Conservation (phyloP, 2,797 vertebrate species). For the Pipistrellus nathusii region DNA sequence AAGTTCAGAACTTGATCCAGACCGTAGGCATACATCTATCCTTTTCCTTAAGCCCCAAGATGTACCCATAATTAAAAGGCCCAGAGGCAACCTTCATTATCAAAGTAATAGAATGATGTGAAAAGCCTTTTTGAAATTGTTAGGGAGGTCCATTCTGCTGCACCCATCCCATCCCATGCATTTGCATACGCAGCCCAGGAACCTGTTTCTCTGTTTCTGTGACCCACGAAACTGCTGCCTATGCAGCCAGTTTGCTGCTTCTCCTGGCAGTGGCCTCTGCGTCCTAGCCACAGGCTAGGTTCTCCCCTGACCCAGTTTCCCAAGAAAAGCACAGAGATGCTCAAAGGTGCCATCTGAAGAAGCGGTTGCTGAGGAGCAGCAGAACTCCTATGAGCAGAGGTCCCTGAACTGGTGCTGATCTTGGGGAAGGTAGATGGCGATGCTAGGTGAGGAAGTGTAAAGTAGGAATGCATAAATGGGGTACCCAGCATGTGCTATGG, state of each 20-base stretch:
- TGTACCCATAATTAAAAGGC: background rate
- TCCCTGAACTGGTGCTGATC: background rate
- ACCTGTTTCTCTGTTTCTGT: constrained; percentile 1
- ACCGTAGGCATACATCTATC: background rate
- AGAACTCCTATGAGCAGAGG: background rate
- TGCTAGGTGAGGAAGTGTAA: background rate
- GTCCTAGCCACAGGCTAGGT: background rate
- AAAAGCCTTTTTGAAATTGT: constrained; percentile 29
- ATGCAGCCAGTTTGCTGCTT: background rate
- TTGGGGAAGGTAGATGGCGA: accelerated
- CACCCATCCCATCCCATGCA: background rate
- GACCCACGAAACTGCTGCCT: background rate
- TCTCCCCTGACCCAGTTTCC: background rate
- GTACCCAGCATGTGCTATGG: no score
- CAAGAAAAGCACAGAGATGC: background rate
- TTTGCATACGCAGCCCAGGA: background rate
- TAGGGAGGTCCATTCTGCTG: background rate
- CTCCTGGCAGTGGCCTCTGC: background rate
- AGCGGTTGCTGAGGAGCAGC: background rate
- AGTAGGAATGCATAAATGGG: background rate
- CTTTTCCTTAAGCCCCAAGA: background rate
- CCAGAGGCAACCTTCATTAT: background rate
- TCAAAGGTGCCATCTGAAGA: background rate
- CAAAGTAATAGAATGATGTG: background rate
- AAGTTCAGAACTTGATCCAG: background rate